A percentile compares a stretch with the other conserved stretches of the same genome.
Evolutionary conservation across 2,113 vertebrate species (phyloP).

Genomic region (Quiscalus mexicanus): DNA sequence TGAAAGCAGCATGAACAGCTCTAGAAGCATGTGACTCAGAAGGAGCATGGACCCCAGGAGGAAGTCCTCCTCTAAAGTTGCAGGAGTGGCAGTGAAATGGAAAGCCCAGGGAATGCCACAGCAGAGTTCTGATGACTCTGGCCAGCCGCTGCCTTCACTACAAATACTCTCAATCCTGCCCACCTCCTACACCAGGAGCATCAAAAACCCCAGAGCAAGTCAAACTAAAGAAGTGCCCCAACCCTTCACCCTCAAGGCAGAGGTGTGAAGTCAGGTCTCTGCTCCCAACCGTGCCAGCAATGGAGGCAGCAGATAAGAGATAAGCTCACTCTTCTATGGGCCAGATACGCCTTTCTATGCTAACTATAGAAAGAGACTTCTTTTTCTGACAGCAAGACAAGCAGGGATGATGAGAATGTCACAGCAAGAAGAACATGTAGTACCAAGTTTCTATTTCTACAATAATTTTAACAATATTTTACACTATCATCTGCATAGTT

Average conservation of each 20-base stretch:
- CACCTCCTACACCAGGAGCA: not conserved
- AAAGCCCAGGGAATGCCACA: not conserved
- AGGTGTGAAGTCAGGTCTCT: not conserved
- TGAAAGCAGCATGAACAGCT: not conserved
- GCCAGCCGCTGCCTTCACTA: not conserved
- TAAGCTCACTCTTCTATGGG: not conserved
- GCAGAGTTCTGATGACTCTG: not conserved
- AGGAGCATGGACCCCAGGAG: not conserved
- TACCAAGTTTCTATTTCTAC: slow-evolving; percentile 25
- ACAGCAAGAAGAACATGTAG: slow-evolving; percentile 13
- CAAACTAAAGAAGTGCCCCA: not conserved
- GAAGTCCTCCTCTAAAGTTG: not conserved
- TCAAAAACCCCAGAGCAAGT: not conserved
- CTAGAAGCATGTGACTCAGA: not conserved
- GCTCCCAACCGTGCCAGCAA: not conserved
- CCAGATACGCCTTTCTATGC: not conserved
- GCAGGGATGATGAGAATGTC: not conserved
- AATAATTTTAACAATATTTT: not conserved
- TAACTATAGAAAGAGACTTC: slow-evolving; percentile 1
- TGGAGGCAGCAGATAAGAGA: not conserved
- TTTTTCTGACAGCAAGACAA: slow-evolving; percentile 30
- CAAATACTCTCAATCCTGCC: not conserved
- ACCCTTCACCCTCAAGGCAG: not conserved
- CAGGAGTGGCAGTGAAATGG: not conserved
- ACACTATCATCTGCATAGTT: not conserved